Conservation (phyloP, 2,797 vertebrate species). For the Coluber constrictor region DNA sequence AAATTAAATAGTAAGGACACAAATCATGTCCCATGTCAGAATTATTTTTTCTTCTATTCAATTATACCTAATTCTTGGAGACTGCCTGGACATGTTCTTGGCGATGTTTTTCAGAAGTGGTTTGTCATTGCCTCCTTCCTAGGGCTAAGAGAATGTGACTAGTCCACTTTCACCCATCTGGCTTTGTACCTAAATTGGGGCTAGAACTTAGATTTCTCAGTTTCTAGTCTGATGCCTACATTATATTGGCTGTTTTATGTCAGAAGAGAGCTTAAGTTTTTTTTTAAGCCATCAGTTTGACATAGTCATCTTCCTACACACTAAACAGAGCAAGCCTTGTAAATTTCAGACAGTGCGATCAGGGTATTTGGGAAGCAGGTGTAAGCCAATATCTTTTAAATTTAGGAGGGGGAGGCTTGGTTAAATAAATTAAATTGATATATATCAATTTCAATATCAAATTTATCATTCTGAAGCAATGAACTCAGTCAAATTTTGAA, state of each 20-base stretch:
- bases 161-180: too few species aligned
- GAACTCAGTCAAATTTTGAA: background rate
- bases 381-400: background rate
- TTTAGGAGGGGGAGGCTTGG: background rate
- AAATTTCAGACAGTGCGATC: background rate
- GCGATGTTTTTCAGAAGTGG: background rate
- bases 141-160: too few species aligned
- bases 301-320: background rate
- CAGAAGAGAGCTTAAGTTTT: background rate
- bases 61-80: background rate
- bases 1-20: background rate
- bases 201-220: too few species aligned
- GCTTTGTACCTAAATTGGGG: too few species aligned
- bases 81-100: background rate
- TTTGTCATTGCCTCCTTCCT: background rate
- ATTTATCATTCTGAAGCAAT: background rate
- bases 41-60: background rate
- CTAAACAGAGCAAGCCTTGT: background rate
- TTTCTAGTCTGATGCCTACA: too few species aligned
- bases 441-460: too few species aligned
- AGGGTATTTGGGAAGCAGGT: background rate
- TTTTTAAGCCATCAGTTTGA: background rate
- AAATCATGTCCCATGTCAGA: background rate
- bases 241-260: background rate
- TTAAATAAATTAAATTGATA: background rate